Evolutionary conservation across 1,140 invertebrate species (phyloP).

Genomic region (Trichonephila clavata): DNA sequence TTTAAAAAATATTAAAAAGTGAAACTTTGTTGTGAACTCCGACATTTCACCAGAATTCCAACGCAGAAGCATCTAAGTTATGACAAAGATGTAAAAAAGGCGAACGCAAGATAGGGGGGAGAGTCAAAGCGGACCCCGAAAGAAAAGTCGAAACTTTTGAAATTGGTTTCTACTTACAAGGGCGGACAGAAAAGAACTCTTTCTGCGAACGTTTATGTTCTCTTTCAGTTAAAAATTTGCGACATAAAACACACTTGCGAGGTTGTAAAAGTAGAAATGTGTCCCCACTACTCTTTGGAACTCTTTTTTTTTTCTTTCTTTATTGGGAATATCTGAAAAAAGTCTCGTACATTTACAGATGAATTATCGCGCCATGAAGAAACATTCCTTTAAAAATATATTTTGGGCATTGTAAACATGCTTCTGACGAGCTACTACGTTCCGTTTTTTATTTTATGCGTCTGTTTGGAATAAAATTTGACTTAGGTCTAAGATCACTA

Average conservation of each 20-base stretch:
- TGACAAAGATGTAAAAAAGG: not conserved
- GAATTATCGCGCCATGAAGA: not conserved
- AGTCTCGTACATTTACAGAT: not conserved
- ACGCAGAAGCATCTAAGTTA: not conserved
- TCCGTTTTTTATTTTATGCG: no score
- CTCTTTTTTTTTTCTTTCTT: not conserved
- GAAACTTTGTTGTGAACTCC: not conserved
- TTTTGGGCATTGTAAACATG: not conserved
- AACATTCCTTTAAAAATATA: constrained; percentile 1
- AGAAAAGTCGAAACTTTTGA: constrained; percentile 17
- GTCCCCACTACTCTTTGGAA: not conserved
- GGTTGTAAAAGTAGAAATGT: constrained; percentile 5
- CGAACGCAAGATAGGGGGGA: not conserved
- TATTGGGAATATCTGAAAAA: not conserved
- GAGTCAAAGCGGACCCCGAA: not conserved
- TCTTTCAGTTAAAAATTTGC: constrained; percentile 21
- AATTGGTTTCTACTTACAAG: constrained; percentile 25
- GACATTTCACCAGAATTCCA: not conserved
- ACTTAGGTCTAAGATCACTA: no score
- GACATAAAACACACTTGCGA: constrained; percentile 1
- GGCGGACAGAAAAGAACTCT: not conserved
- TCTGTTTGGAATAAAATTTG: no score
- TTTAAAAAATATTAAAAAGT: not conserved
- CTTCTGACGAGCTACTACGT: not conserved
- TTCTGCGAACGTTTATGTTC: constrained; percentile 7